Base-by-base conservation (phyloP, 2,113 vertebrate genomes). In the Podarcis raffonei region DNA sequence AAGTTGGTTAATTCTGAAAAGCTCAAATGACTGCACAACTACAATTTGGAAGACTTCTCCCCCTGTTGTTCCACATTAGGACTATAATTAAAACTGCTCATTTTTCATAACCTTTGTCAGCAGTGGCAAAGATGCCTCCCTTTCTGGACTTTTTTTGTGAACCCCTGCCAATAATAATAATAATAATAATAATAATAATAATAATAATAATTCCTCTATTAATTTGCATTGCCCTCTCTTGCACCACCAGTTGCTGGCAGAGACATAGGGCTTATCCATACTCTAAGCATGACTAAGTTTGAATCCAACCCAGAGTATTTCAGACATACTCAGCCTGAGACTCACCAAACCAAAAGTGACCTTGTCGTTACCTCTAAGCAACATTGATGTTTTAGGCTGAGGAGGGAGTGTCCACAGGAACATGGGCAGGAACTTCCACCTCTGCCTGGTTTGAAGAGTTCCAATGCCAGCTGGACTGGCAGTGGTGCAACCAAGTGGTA, bases 1-100 rank as follows among this genome's bases (percentile, higher is more conserved):
- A 92, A 81, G 72, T 25, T 87, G 71, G 35, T 81, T 89, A 32
- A 90, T 93, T 95, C 90, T 92, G 77, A 68, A 92, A 42, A 83
- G 48, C 65, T 84, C 20, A 90, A 90, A 74, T 87, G 83, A 32
- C 18, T 76, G 27, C 68, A 68, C 2, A 78, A 39, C 32, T 86
- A 13, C 48, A 78, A 35, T 88, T 91, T 88, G 90, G 32, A 53
- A 86, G 74, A 91, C 0, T 1, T 9, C 42, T n/a, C 42, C 18
- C n/a, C 13, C 42, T 57, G 8, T 82, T 87, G 15, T 80, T 72
- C 20, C 48, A 81, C 35, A 30, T 62, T 75, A 82, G n/a, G 27
- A 75, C 37, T 62, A 13, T 57, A 15, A 8, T 59, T 53, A 62
- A 32, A 79, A 53, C 1, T n/a, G 76, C 6, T 69, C 39, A 2